A percentile compares a stretch with the other conserved stretches of the same genome.
Evolutionary conservation across 2,888 invertebrate species (phyloP).

Genomic region (Tromatobia lineatoria): DNA sequence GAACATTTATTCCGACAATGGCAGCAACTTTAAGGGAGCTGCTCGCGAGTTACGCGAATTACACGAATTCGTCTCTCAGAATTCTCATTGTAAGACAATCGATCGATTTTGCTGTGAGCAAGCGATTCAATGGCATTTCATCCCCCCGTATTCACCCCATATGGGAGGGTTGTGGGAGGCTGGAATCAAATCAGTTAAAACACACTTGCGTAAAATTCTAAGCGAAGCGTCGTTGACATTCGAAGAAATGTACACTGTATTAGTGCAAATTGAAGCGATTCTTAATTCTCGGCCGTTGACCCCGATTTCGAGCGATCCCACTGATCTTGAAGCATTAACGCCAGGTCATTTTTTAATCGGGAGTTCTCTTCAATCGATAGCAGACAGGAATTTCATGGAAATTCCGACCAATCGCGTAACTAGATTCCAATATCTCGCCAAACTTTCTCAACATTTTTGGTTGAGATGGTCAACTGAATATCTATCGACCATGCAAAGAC

Average conservation of each 20-base stretch:
- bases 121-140: conserved; percentile 74
- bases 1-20: conserved; percentile 42
- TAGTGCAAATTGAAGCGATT: conserved; percentile 65
- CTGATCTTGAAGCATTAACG: conserved; percentile 67
- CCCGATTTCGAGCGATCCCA: conserved; percentile 67
- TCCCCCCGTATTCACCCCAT: conserved; percentile 73
- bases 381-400: neutral
- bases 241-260: conserved; percentile 73
- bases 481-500: conserved; percentile 38
- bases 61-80: conserved; percentile 16
- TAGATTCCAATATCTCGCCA: conserved; percentile 62
- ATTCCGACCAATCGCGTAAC: conserved; percentile 61
- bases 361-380: conserved; percentile 16
- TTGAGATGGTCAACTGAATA: conserved; percentile 54
- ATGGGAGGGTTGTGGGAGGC: conserved; percentile 78
- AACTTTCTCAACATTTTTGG: conserved; percentile 69
- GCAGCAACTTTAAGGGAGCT: conserved; percentile 59
- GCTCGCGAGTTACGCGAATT: conserved; percentile 51
- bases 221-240: conserved; percentile 70
- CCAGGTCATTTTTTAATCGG: conserved; percentile 75
- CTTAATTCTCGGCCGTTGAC: conserved; percentile 67
- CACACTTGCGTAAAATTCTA: conserved; percentile 71
- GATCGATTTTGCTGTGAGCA: conserved; percentile 14
- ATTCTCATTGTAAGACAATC: conserved; percentile 38
- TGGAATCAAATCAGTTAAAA: conserved; percentile 76